Evolutionary conservation across 2,113 vertebrate species (phyloP), one percentile per base, ranked within the genome.

Genomic region (Corythornis vintsioides): DNA sequence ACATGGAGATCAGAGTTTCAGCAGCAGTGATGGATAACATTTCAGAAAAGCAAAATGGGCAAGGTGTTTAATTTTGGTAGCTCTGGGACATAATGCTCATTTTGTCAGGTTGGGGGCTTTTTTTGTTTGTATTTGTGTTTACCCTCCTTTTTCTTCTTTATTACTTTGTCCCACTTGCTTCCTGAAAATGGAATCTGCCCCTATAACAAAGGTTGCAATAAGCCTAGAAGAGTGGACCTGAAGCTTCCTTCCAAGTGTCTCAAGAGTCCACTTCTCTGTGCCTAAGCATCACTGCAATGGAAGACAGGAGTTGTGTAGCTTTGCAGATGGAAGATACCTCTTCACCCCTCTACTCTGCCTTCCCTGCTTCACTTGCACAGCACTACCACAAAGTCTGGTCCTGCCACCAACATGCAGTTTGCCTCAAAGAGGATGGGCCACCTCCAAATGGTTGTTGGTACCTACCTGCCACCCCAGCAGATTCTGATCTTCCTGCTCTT

Each of bases 401-500:
- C 83, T 70, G 66, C 52, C n/a, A 20, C 10, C 42, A 38, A 31
- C 5, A 2, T 1, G 1, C 65, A 42, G 10, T 1, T 5, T 4
- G 13, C 52, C 6, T 55, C 8, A 7, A 63, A 21, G 12, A 67
- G 19, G 11, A 22, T 17, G 4, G 74, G 38, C 1, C n/a, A n/a
- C 14, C 24, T 52, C 48, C 28, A 20, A 5, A 7, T 7, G 10
- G 20, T 2, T 59, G 17, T 43, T 33, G 38, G 47, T 79, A 13
- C 40, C 15, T 6, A 18, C 18, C 25, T 74, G 22, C 28, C 17
- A 67, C 11, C 16, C 35, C 33, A 60, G 55, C 20, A 83, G 15
- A 50, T 73, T 55, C 60, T 40, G 22, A n/a, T 22, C 47, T 40
- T 75, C 33, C 31, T 53, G 13, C 45, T 75, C 45, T 19, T 85